A percentile compares a stretch with the other conserved stretches of the same genome.
Conservation (phyloP, 1,140 invertebrate species). For the Sminthurides bifidus region DNA sequence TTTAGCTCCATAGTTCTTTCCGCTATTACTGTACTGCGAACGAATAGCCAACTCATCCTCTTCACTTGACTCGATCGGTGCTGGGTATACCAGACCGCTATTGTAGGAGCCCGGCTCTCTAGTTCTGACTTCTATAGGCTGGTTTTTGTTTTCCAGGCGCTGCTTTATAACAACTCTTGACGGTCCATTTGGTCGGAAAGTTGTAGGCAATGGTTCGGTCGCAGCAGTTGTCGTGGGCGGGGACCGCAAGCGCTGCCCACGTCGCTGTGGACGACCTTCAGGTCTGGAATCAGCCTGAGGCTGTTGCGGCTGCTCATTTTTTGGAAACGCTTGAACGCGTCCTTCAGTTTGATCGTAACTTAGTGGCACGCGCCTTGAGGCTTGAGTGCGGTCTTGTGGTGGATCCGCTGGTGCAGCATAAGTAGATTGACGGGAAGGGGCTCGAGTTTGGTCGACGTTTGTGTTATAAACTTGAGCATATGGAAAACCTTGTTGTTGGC, state of each 20-base stretch:
- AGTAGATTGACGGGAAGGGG: too few species aligned
- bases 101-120: neutral
- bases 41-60: neutral
- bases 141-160: constrained; percentile 5
- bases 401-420: too few species aligned
- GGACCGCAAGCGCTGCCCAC: too few species aligned
- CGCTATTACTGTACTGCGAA: neutral
- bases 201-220: neutral
- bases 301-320: too few species aligned
- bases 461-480: constrained; percentile 10
- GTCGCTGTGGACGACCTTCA: too few species aligned
- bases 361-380: too few species aligned
- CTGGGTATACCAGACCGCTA: neutral
- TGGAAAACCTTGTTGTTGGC: constrained; percentile 16
- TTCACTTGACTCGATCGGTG: neutral
- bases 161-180: neutral
- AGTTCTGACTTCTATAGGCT: neutral
- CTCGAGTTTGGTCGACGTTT: neutral
- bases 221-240: too few species aligned
- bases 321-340: too few species aligned
- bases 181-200: neutral
- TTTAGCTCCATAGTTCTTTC: neutral
- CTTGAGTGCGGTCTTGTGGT: too few species aligned
- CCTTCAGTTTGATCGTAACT: too few species aligned
- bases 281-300: too few species aligned